Evolutionary conservation across 2,113 vertebrate genomes (phyloP).

Genomic region (Notechis scutatus): DNA sequence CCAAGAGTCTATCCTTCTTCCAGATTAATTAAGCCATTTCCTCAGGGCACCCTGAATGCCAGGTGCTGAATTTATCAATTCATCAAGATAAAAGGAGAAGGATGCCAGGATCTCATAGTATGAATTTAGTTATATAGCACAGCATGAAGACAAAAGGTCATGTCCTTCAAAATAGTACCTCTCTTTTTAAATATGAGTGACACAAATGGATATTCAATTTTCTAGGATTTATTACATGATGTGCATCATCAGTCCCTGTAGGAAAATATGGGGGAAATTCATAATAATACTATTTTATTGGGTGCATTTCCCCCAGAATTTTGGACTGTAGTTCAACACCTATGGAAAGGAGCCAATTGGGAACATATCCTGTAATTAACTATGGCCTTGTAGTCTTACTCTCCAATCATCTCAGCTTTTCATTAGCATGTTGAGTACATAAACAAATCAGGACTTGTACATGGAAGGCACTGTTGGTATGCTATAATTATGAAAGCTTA

Average conservation of each 20-base stretch:
- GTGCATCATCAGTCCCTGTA: neutral
- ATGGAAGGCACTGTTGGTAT: neutral
- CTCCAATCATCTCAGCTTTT: neutral
- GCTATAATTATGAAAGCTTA: neutral
- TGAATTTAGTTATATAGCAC: neutral
- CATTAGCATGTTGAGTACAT: neutral
- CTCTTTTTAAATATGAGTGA: neutral
- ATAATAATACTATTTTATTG: neutral
- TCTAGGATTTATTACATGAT: neutral
- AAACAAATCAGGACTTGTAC: neutral
- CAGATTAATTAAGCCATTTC: conserved; percentile 3
- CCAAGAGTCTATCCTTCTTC: neutral
- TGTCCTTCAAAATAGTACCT: neutral
- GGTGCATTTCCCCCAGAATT: neutral
- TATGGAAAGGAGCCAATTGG: neutral
- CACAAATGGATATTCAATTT: neutral
- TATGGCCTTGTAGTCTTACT: neutral
- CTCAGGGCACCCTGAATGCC: neutral
- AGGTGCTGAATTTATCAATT: conserved; percentile 22
- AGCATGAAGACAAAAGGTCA: neutral
- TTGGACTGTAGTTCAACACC: neutral
- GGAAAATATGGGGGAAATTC: neutral
- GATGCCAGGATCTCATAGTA: neutral
- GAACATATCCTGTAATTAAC: neutral
- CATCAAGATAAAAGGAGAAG: neutral